Percentiles rank a stretch among this genome's conserved stretches.
Conservation (phyloP, 2,797 vertebrate genomes). For the Molossus alvarezi region DNA sequence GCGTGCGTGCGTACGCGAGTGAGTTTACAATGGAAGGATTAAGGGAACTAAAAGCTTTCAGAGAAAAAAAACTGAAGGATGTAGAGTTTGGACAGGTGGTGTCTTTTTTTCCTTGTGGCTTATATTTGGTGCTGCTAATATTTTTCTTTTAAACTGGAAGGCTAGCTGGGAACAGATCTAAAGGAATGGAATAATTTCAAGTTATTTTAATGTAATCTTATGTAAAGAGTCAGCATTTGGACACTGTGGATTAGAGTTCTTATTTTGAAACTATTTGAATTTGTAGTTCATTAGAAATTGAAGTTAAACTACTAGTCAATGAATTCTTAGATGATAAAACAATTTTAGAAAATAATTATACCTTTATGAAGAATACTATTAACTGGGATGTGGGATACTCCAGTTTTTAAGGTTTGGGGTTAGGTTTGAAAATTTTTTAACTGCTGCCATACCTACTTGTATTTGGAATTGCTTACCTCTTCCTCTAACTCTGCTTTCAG, state of each 20-base stretch:
- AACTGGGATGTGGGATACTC: neutral
- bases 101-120: constrained; percentile 15
- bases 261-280: constrained; percentile 63
- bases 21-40: neutral
- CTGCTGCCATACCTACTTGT: neutral
- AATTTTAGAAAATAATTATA: constrained; percentile 9
- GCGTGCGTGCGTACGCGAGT: neutral
- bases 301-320: neutral
- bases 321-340: constrained; percentile 40
- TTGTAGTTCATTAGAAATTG: constrained; percentile 44
- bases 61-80: neutral
- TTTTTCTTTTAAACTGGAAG: constrained; percentile 63
- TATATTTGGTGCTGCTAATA: constrained; percentile 18
- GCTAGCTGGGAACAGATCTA: constrained; percentile 17
- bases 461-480: constrained; percentile 64
- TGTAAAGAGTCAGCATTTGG: constrained; percentile 43
- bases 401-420: neutral
- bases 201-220: constrained; percentile 45
- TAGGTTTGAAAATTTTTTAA: constrained; percentile 29
- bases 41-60: constrained; percentile 31
- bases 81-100: constrained; percentile 16
- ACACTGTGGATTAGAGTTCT: constrained; percentile 5
- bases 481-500: constrained; percentile 55
- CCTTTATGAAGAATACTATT: constrained; percentile 19
- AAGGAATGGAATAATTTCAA: constrained; percentile 37